A percentile compares a stretch with the other conserved stretches of the same genome.
Conservation (phyloP, 1,140 invertebrate species). For the Trichogramma pretiosum region DNA sequence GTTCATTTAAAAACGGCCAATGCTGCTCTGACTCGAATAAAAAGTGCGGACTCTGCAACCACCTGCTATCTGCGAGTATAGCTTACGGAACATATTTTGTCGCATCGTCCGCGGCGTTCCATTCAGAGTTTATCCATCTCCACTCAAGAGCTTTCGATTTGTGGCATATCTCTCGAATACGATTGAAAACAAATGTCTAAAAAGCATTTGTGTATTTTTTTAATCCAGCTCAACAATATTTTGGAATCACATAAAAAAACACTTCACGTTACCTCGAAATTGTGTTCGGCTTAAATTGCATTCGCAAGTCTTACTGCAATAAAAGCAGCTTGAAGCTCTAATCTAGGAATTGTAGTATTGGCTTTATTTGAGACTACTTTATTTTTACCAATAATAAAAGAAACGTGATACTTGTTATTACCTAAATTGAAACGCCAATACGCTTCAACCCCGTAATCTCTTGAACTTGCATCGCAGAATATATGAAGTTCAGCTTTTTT, state of each 20-base stretch:
- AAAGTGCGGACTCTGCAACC: neutral
- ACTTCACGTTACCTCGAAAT: neutral
- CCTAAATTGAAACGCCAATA: neutral
- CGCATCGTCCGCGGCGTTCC: too few species aligned
- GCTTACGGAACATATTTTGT: neutral
- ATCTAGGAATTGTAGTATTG: neutral
- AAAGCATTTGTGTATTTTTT: neutral
- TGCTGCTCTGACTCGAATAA: neutral
- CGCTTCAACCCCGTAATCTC: neutral
- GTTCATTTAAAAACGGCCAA: neutral
- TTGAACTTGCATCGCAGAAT: neutral
- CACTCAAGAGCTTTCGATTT: too few species aligned
- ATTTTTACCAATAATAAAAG: too few species aligned
- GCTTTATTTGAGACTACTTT: neutral
- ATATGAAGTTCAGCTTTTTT: neutral
- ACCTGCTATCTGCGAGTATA: neutral
- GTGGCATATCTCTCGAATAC: too few species aligned
- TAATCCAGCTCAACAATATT: neutral
- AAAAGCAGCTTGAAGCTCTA: neutral
- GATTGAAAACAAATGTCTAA: neutral
- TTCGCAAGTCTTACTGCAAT: neutral
- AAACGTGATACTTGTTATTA: neutral
- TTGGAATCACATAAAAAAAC: neutral
- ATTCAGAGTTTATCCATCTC: too few species aligned
- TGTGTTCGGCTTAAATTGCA: neutral